These are phyloP conservation scores for Gavia stellata DNA, from an alignment of 2,113 vertebrate species.

Conservation along the genomic window DNA sequence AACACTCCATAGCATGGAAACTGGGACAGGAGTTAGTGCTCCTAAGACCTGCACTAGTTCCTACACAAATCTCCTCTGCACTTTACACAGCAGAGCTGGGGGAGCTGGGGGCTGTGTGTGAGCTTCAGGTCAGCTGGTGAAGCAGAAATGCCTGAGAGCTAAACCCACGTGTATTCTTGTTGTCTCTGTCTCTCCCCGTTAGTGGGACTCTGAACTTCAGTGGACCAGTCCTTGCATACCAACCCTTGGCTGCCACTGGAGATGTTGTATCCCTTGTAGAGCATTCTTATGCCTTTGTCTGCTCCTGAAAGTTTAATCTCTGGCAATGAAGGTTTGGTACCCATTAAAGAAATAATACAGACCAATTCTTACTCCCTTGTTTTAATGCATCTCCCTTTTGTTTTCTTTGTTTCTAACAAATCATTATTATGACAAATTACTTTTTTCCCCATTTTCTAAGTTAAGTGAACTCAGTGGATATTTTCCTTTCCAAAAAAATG, in stretches of 20 bases:
- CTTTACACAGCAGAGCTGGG: background rate
- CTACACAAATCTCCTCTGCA: background rate
- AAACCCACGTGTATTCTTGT: background rate
- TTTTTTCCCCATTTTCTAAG: background rate
- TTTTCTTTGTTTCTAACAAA: background rate
- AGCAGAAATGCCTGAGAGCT: background rate
- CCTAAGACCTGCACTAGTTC: background rate
- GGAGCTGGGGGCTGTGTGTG: background rate
- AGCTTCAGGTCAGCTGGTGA: background rate
- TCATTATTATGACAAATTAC: background rate
- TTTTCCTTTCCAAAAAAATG: background rate
- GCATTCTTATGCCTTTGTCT: background rate
- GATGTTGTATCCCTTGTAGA: background rate
- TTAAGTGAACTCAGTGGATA: background rate
- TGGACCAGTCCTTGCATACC: background rate
- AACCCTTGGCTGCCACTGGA: background rate
- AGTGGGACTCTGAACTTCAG: background rate
- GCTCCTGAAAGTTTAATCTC: background rate
- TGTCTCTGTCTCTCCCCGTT: background rate
- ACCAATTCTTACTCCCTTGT: background rate
- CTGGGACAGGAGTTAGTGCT: background rate
- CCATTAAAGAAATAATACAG: background rate
- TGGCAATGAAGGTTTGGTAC: background rate
- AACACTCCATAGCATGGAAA: background rate
- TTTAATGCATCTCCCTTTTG: background rate